Percentiles rank a stretch among this genome's conserved stretches.
Evolutionary conservation across 2,797 vertebrate genomes (phyloP).

Genomic region (Sciurus carolinensis): DNA sequence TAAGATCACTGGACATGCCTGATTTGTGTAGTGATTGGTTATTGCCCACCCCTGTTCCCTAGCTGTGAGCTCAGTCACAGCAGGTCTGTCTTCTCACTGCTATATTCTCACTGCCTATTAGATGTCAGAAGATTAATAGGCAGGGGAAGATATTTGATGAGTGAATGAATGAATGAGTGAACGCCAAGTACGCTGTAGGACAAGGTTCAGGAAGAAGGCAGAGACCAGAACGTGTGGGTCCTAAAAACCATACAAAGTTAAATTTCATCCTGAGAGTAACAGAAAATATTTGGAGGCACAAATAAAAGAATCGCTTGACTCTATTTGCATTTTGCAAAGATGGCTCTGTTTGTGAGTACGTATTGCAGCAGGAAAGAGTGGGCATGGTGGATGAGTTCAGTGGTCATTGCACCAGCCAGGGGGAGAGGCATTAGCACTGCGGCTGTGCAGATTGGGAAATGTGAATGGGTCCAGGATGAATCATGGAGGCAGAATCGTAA

Average conservation of each 20-base stretch:
- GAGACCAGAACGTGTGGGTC: not conserved
- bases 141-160: not conserved
- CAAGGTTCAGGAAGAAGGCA: not conserved
- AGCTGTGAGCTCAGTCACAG: not conserved
- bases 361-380: not conserved
- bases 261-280: not conserved
- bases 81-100: not conserved
- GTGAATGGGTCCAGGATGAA: not conserved
- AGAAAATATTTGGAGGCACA: not conserved
- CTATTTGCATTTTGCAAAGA: not conserved
- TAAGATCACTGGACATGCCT: not conserved
- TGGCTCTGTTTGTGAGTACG: not conserved
- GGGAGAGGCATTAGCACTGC: not conserved
- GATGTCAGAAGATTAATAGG: not conserved
- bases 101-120: not conserved
- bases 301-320: not conserved
- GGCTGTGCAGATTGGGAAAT: not conserved
- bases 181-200: too few relatives aligned
- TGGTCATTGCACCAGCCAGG: too few relatives aligned
- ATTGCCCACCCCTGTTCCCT: not conserved
- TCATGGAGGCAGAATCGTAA: not conserved
- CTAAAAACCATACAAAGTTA: not conserved
- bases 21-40: not conserved
- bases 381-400: rapidly evolving
- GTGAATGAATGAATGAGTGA: not conserved